Base-by-base conservation (phyloP, 2,797 vertebrate genomes). In the Muscicapa comitata region DNA sequence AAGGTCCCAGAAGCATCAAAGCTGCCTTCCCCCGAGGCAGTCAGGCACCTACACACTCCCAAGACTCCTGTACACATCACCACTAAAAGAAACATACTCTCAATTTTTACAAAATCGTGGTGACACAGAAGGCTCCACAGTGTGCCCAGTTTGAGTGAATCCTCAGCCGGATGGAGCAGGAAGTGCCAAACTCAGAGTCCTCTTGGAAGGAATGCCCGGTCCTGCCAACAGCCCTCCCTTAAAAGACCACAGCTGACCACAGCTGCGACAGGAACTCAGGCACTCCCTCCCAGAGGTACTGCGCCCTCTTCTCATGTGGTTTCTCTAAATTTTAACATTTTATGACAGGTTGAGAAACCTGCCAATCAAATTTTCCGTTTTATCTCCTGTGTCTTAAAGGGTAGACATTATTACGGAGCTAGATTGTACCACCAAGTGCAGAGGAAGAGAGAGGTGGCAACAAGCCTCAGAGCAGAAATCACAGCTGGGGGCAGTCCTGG, bases 141-240 rank as follows among this genome's bases (percentile, higher is more conserved):
- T 0, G 3, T 13, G 25, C 31, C 28, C 4, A 7, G 10, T 29
- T 16, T 6, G 37, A 70, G 63, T 0, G 0, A 73, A 43, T 63
- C 38, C 57, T 84, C 43, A 40, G 3, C 24, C 2, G 0, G 24
- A 10, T 0, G 1, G 48, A 10, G 12, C 0, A 0, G 23, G 31
- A 91, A 76, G 51, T 28, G 45, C n/a, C 29, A 68, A 68, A 68
- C 23, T 43, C 8, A 0, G 0, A 11, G 26, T 6, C 42, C 21
- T 42, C 43, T 40, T 1, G 2, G 45, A 70, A 87, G 42, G 74
- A 92, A 85, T 70, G 82, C 24, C 62, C 65, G 21, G 72, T 16
- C 18, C 50, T 79, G 73, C 71, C 65, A 82, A 31, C 10, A 76
- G 26, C 53, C 14, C 5, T 90, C n/a, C 40, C 76, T 9, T 1